Base-by-base conservation (phyloP, 2,888 invertebrate genomes). In the Nemotelus pantherinus region DNA sequence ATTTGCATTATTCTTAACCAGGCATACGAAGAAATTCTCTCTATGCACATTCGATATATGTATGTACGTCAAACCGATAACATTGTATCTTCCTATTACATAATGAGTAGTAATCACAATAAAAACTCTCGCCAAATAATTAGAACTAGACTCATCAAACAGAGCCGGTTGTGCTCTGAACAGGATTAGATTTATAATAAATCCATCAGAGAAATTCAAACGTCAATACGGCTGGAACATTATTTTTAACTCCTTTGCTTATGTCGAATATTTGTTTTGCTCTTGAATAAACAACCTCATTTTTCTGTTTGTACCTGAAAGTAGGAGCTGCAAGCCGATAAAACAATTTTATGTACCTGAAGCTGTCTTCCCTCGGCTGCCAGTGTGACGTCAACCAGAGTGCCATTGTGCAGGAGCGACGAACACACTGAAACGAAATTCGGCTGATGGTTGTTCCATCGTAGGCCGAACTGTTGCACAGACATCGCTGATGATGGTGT, bases 401-500 rank as follows among this genome's bases (percentile, higher is more conserved):
- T 92, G 85, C 95, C 94, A 83, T 93, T 94, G 85, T 92, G 93
- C 81, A 96, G 89, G 81, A 96, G 89, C 82, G 92, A 93, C 63
- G 95, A 94, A 88, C 96, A 95, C 84, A 95, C 63, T 6, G 94
- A 94, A 83, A 96, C 94, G 86, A 96, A 94, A 87, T 96, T 96
- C 74, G 95, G 95, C 85, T 95, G 95, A 89, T 96, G 96, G 89
- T 96, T 95, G 88, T 96, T 96, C 96, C 96, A 96, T 83, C 95
- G 88, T 82, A 94, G 88, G 84, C 94, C 94, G 85, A 93, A 94
- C 84, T 94, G 93, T 85, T 94, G 93, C 84, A 90, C 89, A 81
- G 90, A 89, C 93, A 91, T 93, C 88, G 88, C 82, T 9, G 39
- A 25, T 25, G 25, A 25, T 25, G 25, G 25, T 25, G 25, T 25